Evolutionary conservation across 2,888 invertebrate genomes (phyloP).

Genomic region (Apoderus coryli): DNA sequence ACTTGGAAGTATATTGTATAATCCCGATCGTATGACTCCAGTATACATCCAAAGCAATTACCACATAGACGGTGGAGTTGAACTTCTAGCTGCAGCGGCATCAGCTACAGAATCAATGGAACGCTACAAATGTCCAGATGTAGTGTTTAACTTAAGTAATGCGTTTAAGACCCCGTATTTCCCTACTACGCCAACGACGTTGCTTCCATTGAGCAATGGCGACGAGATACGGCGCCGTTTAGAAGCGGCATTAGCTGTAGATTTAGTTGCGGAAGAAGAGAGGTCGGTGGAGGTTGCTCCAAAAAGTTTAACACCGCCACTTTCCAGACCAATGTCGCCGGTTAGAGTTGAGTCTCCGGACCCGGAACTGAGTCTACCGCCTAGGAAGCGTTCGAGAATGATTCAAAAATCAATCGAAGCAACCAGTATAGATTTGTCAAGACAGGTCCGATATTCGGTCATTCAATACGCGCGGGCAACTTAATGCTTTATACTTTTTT

Average conservation of each 20-base stretch:
- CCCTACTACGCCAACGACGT: slow-evolving; percentile 23
- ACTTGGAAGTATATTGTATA: too few species aligned
- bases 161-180: slow-evolving; percentile 20
- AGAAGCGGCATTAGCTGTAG: slow-evolving; percentile 45
- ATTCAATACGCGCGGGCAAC: slow-evolving; percentile 73
- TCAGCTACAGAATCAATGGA: slow-evolving; percentile 32
- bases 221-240: slow-evolving; percentile 45
- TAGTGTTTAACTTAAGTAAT: slow-evolving; percentile 28
- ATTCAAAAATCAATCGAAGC: slow-evolving; percentile 52
- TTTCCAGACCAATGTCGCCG: slow-evolving; percentile 41
- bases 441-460: slow-evolving; percentile 47
- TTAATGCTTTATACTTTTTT: slow-evolving; percentile 24
- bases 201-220: slow-evolving; percentile 32
- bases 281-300: slow-evolving; percentile 35
- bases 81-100: slow-evolving; percentile 33
- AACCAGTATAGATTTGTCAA: slow-evolving; percentile 23
- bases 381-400: slow-evolving; percentile 64
- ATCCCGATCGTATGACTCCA: slow-evolving; percentile 22
- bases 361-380: slow-evolving; percentile 53
- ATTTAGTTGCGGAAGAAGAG: slow-evolving; percentile 29
- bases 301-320: slow-evolving; percentile 42
- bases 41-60: slow-evolving; percentile 19
- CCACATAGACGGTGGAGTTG: slow-evolving; percentile 25
- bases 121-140: slow-evolving; percentile 20
- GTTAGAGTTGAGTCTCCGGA: slow-evolving; percentile 28